Conservation (phyloP, 2,113 vertebrate genomes). For the Silurus glanis region DNA sequence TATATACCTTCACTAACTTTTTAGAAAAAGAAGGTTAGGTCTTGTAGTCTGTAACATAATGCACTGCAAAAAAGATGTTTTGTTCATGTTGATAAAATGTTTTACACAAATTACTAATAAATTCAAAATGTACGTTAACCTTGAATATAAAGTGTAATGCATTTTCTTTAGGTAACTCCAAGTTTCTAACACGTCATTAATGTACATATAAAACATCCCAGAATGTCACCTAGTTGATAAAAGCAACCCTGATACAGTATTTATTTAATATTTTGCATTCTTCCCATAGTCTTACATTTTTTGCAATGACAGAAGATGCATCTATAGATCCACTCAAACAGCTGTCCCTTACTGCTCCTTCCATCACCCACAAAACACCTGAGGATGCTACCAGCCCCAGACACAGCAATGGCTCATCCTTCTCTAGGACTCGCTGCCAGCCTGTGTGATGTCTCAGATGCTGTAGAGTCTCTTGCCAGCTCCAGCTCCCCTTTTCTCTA, state of each 20-base stretch:
- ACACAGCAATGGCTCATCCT: slow-evolving; percentile 37
- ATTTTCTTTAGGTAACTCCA: neutral
- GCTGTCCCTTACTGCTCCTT: slow-evolving; percentile 38
- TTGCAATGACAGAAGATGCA: neutral
- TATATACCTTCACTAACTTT: neutral
- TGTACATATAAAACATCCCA: neutral
- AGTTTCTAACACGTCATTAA: neutral
- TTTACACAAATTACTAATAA: neutral
- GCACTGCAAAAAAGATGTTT: neutral
- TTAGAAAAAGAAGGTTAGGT: neutral
- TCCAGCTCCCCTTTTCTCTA: neutral
- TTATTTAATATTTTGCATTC: neutral
- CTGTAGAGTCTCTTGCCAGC: slow-evolving; percentile 6
- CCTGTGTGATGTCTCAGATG: slow-evolving; percentile 44
- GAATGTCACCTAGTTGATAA: neutral
- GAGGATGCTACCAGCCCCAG: slow-evolving; percentile 51
- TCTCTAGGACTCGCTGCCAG: slow-evolving; percentile 19
- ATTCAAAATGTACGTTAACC: neutral
- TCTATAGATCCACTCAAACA: slow-evolving; percentile 29
- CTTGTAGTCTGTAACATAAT: neutral
- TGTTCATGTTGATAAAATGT: neutral
- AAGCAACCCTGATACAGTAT: neutral
- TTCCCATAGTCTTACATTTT: neutral
- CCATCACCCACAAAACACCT: slow-evolving; percentile 59
- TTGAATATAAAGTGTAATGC: neutral